Evolutionary conservation across 1,140 invertebrate species (phyloP).

Genomic region (Listronotus bonariensis): DNA sequence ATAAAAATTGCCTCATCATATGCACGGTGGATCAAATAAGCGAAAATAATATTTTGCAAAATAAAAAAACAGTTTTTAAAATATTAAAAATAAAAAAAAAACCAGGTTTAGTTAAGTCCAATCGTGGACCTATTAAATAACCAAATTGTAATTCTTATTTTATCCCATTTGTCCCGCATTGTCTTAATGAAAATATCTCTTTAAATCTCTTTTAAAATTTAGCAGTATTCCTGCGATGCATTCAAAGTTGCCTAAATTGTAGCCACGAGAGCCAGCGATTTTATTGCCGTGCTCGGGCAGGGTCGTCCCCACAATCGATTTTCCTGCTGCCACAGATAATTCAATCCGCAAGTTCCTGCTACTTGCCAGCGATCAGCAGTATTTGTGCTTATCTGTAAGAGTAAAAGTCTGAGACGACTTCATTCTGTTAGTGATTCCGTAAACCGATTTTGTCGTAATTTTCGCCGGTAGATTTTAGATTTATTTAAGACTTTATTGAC

Average conservation of each 20-base stretch:
- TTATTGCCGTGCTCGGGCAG: not conserved
- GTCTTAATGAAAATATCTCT: too few relatives aligned
- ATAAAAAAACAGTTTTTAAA: too few relatives aligned
- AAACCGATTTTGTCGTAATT: not conserved
- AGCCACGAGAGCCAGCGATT: not conserved
- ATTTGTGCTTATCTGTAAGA: not conserved
- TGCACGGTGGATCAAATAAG: too few relatives aligned
- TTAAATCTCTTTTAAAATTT: too few relatives aligned
- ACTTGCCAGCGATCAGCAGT: conserved; percentile 7
- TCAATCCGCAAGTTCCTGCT: conserved; percentile 10
- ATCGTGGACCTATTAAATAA: too few relatives aligned
- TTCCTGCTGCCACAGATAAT: not conserved
- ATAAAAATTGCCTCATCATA: too few relatives aligned
- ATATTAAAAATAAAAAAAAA: too few relatives aligned
- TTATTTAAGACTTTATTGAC: not conserved
- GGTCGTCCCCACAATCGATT: conserved; percentile 8
- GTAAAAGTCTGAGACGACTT: not conserved
- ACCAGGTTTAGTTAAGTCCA: too few relatives aligned
- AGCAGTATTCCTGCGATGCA: not conserved
- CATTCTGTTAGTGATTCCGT: not conserved
- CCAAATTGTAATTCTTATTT: too few relatives aligned
- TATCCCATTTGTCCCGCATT: too few relatives aligned
- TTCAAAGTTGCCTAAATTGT: not conserved
- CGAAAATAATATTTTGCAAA: too few relatives aligned
- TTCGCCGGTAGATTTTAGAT: not conserved